phyloP scores from a whole-genome alignment of 92 coral and sea anemone genomes.

The Siderastrea siderea region DNA sequence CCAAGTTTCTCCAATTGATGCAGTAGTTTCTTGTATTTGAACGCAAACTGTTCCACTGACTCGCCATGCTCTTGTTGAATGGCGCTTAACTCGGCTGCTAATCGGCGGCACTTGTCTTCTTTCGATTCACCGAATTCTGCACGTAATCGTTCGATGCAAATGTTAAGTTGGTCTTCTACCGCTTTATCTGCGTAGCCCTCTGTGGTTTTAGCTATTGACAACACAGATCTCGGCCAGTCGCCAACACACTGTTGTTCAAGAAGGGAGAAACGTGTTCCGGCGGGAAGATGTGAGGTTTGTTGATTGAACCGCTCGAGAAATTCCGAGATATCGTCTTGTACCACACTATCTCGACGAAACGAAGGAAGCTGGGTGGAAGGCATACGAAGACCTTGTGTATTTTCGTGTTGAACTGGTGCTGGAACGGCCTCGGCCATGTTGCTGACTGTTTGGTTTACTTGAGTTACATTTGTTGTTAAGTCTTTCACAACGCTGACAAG shows the following conservation, averaged over 20 bases:
- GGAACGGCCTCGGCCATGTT: conserved; percentile 14
- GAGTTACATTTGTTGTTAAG: conserved; percentile 29
- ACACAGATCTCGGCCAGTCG: conserved; percentile 72
- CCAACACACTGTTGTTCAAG: conserved; percentile 75
- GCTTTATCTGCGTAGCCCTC: conserved; percentile 61
- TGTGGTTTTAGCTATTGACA: conserved; percentile 53
- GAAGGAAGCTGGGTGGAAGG: conserved; percentile 54
- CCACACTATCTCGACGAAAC: conserved; percentile 29
- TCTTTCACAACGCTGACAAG: conserved; percentile 40
- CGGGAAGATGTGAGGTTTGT: conserved; percentile 59
- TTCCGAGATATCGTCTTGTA: conserved; percentile 53
- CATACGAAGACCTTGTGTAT: conserved; percentile 18
- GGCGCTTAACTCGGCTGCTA: conserved; percentile 41
- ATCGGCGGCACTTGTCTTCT: conserved; percentile 59
- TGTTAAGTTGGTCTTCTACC: conserved; percentile 57
- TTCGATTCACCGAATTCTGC: conserved; percentile 52
- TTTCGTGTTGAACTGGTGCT: neutral
- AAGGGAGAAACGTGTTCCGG: conserved; percentile 46
- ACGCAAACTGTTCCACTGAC: conserved; percentile 69
- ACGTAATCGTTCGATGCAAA: conserved; percentile 27
- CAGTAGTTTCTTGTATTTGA: conserved; percentile 59
- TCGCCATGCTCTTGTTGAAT: conserved; percentile 57
- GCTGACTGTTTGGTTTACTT: conserved; percentile 20
- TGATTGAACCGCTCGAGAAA: conserved; percentile 68
- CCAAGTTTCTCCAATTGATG: conserved; percentile 79